These are phyloP conservation scores for Caenorhabditis uteleia DNA, from an alignment of 2,888 invertebrate genomes.

Conservation along the genomic window DNA sequence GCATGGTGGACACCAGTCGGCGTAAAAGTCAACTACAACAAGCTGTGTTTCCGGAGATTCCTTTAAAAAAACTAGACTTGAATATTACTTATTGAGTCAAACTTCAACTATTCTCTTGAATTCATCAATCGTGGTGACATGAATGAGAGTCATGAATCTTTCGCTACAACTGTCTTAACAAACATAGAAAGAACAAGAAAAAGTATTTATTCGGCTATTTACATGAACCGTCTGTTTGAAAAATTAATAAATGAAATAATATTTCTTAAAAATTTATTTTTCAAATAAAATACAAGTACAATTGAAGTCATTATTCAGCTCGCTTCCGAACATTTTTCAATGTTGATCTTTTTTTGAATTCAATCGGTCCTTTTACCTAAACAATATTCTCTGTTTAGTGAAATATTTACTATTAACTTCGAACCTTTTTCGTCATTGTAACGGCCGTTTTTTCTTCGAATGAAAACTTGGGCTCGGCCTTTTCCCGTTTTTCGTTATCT, in stretches of 20 bases:
- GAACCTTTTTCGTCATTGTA: constrained; percentile 47
- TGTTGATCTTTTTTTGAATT: constrained; percentile 48
- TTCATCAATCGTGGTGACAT: too few relatives aligned
- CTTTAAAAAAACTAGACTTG: too few relatives aligned
- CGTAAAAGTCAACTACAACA: constrained; percentile 66
- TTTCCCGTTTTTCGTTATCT: constrained; percentile 17
- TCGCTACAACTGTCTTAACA: too few relatives aligned
- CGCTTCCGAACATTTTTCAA: constrained; percentile 43
- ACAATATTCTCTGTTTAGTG: constrained; percentile 1
- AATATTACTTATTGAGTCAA: too few relatives aligned
- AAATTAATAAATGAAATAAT: too few relatives aligned
- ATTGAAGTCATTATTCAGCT: constrained; percentile 32
- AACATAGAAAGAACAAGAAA: too few relatives aligned
- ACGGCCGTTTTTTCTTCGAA: constrained; percentile 51
- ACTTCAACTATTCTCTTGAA: too few relatives aligned
- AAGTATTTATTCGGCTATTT: too few relatives aligned
- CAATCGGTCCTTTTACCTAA: constrained; percentile 47
- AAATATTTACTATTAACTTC: not conserved
- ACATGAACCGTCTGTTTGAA: too few relatives aligned
- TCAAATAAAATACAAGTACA: not conserved
- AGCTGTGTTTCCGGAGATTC: constrained; percentile 29
- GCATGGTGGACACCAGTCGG: constrained; percentile 64
- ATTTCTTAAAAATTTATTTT: constrained; percentile 1
- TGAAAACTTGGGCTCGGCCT: constrained; percentile 44
- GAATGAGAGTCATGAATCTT: too few relatives aligned